Percentiles rank a stretch among this genome's conserved stretches.
Conservation (phyloP, 2,113 vertebrate species). For the Rutilus rutilus region DNA sequence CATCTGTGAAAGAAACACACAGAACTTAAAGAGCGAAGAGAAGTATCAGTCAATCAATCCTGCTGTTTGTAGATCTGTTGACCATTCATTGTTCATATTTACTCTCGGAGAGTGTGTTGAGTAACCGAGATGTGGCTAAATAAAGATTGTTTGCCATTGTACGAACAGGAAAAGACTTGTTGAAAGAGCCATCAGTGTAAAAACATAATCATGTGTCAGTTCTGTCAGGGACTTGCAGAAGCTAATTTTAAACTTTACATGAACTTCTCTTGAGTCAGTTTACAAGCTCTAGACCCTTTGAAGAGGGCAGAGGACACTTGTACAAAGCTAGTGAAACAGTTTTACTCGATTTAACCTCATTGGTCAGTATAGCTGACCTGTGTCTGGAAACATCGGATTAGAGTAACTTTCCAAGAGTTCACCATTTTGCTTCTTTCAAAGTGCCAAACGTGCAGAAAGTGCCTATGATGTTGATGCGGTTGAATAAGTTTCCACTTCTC, state of each 20-base stretch:
- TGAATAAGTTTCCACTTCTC: not conserved
- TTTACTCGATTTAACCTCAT: not conserved
- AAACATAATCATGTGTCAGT: not conserved
- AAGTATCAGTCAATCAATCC: not conserved
- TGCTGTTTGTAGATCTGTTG: not conserved
- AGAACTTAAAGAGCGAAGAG: not conserved
- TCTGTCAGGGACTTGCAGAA: slow-evolving; percentile 16
- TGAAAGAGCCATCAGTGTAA: slow-evolving; percentile 38
- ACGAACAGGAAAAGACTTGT: slow-evolving; percentile 49
- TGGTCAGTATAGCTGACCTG: not conserved
- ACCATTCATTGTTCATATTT: slow-evolving; percentile 52
- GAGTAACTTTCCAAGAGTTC: not conserved
- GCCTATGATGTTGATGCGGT: not conserved
- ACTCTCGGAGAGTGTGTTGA: slow-evolving; percentile 46
- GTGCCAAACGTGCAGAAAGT: not conserved
- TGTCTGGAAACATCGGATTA: not conserved
- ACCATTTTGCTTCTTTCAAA: not conserved
- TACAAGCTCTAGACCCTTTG: not conserved
- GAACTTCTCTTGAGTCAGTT: slow-evolving; percentile 10
- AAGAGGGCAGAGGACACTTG: slow-evolving; percentile 5
- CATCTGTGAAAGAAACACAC: not conserved
- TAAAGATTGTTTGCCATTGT: slow-evolving; percentile 49
- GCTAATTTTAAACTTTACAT: slow-evolving; percentile 18
- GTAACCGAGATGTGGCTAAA: slow-evolving; percentile 26
- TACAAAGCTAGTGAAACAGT: not conserved